phyloP scores from a whole-genome alignment of 2,113 vertebrate genomes.

The Pygoscelis adeliae region DNA sequence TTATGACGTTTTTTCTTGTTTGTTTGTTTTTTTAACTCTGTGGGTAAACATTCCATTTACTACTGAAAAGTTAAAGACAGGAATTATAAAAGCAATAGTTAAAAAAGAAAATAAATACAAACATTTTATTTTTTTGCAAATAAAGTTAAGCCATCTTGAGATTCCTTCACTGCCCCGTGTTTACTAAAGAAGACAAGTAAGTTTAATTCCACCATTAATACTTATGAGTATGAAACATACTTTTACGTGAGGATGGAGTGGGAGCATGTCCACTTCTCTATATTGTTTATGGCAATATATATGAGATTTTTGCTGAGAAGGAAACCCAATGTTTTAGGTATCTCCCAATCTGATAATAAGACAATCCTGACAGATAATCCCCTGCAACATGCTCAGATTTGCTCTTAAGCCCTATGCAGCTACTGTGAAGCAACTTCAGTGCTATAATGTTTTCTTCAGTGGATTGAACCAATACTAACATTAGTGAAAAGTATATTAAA shows the following conservation, averaged over 20 bases:
- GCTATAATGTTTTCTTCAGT: neutral
- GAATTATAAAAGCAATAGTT: neutral
- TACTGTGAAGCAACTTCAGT: neutral
- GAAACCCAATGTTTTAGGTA: neutral
- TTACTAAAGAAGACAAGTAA: neutral
- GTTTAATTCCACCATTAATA: neutral
- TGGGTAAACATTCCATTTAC: neutral
- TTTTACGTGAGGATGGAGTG: neutral
- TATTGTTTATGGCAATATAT: neutral
- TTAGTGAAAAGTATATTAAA: neutral
- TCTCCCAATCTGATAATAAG: neutral
- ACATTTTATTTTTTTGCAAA: neutral
- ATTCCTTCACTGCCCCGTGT: neutral
- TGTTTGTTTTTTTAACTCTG: neutral
- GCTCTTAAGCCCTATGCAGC: neutral
- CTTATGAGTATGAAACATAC: neutral
- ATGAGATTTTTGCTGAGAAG: neutral
- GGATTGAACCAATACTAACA: neutral
- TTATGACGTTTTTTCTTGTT: neutral
- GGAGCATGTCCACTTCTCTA: accelerated
- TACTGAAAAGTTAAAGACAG: neutral
- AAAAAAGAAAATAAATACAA: neutral
- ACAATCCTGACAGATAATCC: neutral
- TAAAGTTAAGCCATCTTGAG: neutral
- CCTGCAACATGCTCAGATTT: neutral